A percentile compares a stretch with the other conserved stretches of the same genome.
phyloP scores from a whole-genome alignment of 2,113 vertebrate species.

The Vimba vimba region DNA sequence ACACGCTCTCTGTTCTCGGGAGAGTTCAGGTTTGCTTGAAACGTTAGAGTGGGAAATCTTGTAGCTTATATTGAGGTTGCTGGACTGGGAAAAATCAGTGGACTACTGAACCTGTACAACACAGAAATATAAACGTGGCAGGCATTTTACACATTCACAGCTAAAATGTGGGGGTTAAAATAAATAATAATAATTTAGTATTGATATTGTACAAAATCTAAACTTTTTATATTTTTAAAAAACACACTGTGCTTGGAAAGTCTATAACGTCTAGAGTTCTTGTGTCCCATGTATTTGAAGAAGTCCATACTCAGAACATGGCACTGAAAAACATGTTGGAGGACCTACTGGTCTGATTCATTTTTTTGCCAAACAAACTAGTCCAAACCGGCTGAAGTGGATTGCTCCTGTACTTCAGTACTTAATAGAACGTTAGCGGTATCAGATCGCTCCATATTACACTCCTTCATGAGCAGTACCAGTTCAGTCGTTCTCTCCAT shows the following conservation, averaged over 20 bases:
- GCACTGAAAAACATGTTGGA: conserved; percentile 19
- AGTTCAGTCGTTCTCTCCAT: conserved; percentile 11
- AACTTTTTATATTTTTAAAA: conserved; percentile 42
- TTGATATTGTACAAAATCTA: conserved; percentile 60
- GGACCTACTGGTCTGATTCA: background rate
- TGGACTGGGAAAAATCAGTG: background rate
- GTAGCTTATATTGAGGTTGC: conserved; percentile 27
- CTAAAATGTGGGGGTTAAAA: conserved; percentile 59
- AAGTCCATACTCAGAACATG: conserved; percentile 25
- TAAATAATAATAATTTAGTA: conserved; percentile 77
- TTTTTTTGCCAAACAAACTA: background rate
- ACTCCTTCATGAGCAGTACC: conserved; percentile 8
- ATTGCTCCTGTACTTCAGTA: conserved; percentile 5
- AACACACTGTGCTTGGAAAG: conserved; percentile 49
- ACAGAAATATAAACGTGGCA: conserved; percentile 30
- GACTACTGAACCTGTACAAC: conserved; percentile 27
- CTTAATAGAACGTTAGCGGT: background rate
- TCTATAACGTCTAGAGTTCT: conserved; percentile 7
- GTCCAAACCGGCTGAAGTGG: conserved; percentile 6
- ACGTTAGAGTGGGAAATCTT: background rate
- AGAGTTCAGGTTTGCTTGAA: background rate
- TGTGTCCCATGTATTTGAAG: conserved; percentile 42
- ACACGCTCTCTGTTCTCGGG: background rate
- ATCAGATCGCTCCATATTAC: background rate
- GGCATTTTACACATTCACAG: conserved; percentile 59